These are phyloP conservation scores for Rhineura floridana DNA, from an alignment of 2,113 vertebrate species.

Conservation along the genomic window DNA sequence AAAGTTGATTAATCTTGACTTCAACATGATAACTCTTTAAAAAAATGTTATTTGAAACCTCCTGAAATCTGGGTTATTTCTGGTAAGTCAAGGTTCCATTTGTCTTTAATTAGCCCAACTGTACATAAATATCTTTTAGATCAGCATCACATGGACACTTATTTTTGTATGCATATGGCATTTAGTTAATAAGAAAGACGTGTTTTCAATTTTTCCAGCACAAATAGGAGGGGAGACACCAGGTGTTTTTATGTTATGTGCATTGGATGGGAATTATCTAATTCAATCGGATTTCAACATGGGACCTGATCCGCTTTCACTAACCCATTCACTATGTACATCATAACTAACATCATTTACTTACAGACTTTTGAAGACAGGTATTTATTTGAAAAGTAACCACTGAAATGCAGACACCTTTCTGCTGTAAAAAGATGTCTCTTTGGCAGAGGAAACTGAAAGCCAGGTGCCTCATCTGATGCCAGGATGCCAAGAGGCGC, in stretches of 20 bases:
- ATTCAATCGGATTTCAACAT: background rate
- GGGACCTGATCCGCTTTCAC: background rate
- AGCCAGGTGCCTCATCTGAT: background rate
- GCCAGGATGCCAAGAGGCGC: background rate
- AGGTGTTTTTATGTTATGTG: background rate
- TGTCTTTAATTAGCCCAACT: slow-evolving; percentile 16
- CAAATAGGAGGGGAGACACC: background rate
- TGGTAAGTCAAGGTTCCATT: background rate
- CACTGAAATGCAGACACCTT: background rate
- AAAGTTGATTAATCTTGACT: background rate
- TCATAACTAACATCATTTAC: background rate
- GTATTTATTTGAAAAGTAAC: background rate
- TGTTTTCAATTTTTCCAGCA: background rate
- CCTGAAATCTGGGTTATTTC: slow-evolving; percentile 6
- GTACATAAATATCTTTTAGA: slow-evolving; percentile 1
- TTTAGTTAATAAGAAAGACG: background rate
- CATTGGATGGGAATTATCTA: background rate
- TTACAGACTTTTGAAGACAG: background rate
- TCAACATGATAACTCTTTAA: background rate
- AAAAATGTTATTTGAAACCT: background rate
- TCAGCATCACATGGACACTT: slow-evolving; percentile 1
- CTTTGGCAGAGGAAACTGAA: background rate
- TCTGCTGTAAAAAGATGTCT: background rate
- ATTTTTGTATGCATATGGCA: slow-evolving; percentile 2
- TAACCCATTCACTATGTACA: background rate